A percentile compares a stretch with the other conserved stretches of the same genome.
These are phyloP conservation scores for Griposia aprilina DNA, from an alignment of 2,888 invertebrate species.

Conservation along the genomic window DNA sequence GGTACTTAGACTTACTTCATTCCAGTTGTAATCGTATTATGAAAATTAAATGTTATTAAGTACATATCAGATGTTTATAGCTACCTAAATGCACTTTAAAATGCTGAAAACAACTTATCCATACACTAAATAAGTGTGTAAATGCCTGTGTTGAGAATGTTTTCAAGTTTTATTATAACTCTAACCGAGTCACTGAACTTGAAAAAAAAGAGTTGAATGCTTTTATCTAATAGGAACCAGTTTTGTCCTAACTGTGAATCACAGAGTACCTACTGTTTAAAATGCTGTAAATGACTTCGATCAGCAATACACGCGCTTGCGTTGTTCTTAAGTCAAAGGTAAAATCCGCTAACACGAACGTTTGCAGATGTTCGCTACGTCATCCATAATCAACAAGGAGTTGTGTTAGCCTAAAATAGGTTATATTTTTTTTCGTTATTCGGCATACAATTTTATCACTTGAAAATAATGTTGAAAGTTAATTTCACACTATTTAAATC, in stretches of 20 bases:
- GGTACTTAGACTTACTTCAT: conserved; percentile 11
- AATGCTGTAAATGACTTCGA: conserved; percentile 46
- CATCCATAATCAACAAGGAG: conserved; percentile 33
- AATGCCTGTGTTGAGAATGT: not conserved
- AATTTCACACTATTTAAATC: not conserved
- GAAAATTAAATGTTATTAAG: not conserved
- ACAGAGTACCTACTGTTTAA: no score
- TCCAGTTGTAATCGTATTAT: not conserved
- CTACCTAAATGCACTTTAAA: not conserved
- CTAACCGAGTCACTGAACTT: conserved; percentile 20
- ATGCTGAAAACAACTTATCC: not conserved
- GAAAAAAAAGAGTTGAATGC: conserved; percentile 20
- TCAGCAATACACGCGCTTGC: conserved; percentile 14
- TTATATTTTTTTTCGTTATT: conserved; percentile 41
- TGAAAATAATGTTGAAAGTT: conserved; percentile 3
- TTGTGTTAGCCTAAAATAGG: conserved; percentile 45
- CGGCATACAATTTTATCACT: not conserved
- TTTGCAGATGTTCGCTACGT: conserved; percentile 50
- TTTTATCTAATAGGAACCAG: conserved; percentile 30
- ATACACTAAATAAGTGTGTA: not conserved
- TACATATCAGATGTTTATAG: not conserved
- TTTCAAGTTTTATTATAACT: not conserved
- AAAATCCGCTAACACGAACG: conserved; percentile 28
- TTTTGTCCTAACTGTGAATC: conserved; percentile 53
- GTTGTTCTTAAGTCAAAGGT: conserved; percentile 21